These are phyloP conservation scores for Excalfactoria chinensis DNA, from an alignment of 2,113 vertebrate species.

Conservation along the genomic window DNA sequence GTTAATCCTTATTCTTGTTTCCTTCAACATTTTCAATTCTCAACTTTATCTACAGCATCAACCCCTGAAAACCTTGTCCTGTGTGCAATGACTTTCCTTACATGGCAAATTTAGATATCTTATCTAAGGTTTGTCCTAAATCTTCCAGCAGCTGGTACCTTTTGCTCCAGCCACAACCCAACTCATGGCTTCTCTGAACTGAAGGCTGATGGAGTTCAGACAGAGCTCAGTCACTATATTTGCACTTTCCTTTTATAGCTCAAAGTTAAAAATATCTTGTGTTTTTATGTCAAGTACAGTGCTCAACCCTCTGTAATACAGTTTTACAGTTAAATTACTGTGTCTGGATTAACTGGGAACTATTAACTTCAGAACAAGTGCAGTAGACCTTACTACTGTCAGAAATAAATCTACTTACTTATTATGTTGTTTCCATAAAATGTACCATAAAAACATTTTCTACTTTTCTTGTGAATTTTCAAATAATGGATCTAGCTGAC, in stretches of 20 bases:
- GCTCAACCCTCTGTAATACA: not conserved
- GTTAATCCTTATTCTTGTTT: not conserved
- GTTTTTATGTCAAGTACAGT: conserved; percentile 38
- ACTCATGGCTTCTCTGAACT: not conserved
- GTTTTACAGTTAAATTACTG: conserved; percentile 5
- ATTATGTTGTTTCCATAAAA: not conserved
- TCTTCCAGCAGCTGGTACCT: not conserved
- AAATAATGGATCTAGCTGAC: not conserved
- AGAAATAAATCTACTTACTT: conserved; percentile 22
- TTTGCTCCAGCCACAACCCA: not conserved
- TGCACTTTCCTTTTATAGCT: conserved; percentile 53
- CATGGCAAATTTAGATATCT: not conserved
- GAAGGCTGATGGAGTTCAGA: not conserved
- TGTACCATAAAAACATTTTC: not conserved
- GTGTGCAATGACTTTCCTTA: not conserved
- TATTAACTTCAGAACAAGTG: not conserved
- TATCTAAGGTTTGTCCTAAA: not conserved
- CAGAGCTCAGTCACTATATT: conserved; percentile 45
- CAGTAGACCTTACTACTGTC: not conserved
- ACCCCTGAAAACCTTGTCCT: not conserved
- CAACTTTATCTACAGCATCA: not conserved
- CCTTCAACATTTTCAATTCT: not conserved
- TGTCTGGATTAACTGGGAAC: conserved; percentile 21
- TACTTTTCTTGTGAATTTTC: not conserved
- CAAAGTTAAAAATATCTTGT: conserved; percentile 54